Evolutionary conservation across 2,113 vertebrate species (phyloP).

Genomic region (Xyrauchen texanus): DNA sequence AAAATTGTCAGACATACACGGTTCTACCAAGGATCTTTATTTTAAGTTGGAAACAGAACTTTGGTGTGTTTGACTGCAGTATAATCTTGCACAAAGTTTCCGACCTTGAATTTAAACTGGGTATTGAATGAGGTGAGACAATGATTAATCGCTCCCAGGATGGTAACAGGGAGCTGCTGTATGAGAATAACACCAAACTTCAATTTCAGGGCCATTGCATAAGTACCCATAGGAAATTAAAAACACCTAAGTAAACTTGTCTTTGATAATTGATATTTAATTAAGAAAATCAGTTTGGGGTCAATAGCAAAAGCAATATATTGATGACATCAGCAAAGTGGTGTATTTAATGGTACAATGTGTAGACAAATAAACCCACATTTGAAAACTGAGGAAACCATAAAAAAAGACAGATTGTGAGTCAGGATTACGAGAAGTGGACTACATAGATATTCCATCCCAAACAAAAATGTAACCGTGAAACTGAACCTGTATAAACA

Average conservation of each 20-base stretch:
- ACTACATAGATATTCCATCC: neutral
- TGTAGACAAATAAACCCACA: neutral
- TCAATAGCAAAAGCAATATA: neutral
- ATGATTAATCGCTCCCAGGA: slow-evolving; percentile 29
- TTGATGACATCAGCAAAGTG: slow-evolving; percentile 10
- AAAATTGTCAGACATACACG: neutral
- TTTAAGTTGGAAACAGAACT: neutral
- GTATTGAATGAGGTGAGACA: slow-evolving; percentile 8
- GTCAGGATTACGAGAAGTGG: slow-evolving; percentile 5
- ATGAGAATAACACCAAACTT: neutral
- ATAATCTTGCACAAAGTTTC: too few species aligned
- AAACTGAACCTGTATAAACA: neutral
- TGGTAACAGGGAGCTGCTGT: neutral
- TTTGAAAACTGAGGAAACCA: neutral
- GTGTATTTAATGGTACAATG: slow-evolving; percentile 18
- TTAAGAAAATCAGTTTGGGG: neutral
- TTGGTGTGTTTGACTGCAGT: neutral
- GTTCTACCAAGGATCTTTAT: neutral
- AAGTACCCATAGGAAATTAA: slow-evolving; percentile 18
- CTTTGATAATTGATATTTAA: slow-evolving; percentile 17
- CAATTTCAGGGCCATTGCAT: neutral
- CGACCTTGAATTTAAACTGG: neutral
- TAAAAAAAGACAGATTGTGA: neutral
- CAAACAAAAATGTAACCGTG: neutral
- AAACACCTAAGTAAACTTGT: neutral